Conservation (phyloP, 2,797 vertebrate genomes). For the Nothura maculosa region DNA sequence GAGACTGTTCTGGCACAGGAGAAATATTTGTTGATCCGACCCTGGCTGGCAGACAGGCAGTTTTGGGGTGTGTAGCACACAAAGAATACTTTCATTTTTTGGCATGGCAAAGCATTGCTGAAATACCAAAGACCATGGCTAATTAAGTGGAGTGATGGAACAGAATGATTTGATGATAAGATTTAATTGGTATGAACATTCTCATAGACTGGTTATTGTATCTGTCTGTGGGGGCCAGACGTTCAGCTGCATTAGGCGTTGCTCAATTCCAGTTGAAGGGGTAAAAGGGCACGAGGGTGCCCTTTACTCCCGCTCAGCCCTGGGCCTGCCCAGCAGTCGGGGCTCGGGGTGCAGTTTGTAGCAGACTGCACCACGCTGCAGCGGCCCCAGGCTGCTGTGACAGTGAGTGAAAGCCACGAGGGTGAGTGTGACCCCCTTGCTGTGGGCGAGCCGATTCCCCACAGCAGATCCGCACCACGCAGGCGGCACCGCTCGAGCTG, state of each 20-base stretch:
- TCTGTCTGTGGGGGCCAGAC: conserved; percentile 19
- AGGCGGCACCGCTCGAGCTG: background rate
- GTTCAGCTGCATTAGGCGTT: background rate
- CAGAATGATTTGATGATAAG: conserved; percentile 60
- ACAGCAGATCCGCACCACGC: accelerated
- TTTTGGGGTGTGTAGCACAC: conserved; percentile 51
- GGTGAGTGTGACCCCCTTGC: background rate
- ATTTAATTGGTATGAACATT: conserved; percentile 54
- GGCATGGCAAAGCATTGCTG: conserved; percentile 58
- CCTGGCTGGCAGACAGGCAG: conserved; percentile 39
- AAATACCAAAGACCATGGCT: conserved; percentile 69
- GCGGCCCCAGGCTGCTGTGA: background rate
- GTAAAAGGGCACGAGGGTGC: background rate
- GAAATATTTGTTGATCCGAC: conserved; percentile 16
- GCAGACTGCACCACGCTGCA: background rate
- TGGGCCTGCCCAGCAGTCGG: background rate
- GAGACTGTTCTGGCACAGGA: background rate
- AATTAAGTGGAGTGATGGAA: conserved; percentile 67
- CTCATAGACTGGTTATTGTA: conserved; percentile 49
- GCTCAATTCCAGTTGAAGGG: conserved; percentile 1
- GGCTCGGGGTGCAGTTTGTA: background rate
- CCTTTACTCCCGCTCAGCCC: background rate
- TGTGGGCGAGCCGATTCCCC: accelerated
- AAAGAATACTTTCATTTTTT: conserved; percentile 71
- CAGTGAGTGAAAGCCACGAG: background rate